These are phyloP conservation scores for Nylanderia fulva DNA, from an alignment of 1,140 invertebrate genomes.

Conservation along the genomic window DNA sequence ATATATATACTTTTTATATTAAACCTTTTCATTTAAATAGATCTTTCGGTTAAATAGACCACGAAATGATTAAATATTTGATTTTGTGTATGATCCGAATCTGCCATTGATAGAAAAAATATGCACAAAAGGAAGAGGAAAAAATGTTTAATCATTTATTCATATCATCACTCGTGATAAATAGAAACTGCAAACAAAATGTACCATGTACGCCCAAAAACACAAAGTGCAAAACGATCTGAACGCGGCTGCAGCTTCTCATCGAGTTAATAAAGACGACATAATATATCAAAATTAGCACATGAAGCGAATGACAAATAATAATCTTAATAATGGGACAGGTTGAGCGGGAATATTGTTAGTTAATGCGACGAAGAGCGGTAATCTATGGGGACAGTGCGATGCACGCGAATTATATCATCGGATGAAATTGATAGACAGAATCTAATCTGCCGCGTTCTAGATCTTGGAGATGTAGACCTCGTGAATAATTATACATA, in stretches of 20 bases:
- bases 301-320: conserved; percentile 34
- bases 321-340: conserved; percentile 25
- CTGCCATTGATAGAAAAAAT: neutral
- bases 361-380: conserved; percentile 54
- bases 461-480: conserved; percentile 51
- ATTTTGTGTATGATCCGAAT: neutral
- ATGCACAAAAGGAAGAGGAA: too few species aligned
- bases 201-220: neutral
- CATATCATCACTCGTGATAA: conserved; percentile 3
- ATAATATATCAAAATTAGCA: conserved; percentile 33
- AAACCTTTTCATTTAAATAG: too few species aligned
- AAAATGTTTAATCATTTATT: neutral
- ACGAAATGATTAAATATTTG: too few species aligned
- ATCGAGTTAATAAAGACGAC: neutral
- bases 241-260: neutral
- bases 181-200: neutral
- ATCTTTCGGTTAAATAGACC: too few species aligned
- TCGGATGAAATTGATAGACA: conserved; percentile 70
- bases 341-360: conserved; percentile 14
- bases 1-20: conserved; percentile 10
- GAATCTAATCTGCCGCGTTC: conserved; percentile 68
- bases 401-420: conserved; percentile 16
- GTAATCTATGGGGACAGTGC: neutral
- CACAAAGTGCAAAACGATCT: neutral
- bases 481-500: conserved; percentile 71